Percentiles rank a stretch among this genome's conserved stretches.
These are phyloP conservation scores for Cryptocheilus praepositus DNA, from an alignment of 2,888 invertebrate genomes.

Conservation along the genomic window DNA sequence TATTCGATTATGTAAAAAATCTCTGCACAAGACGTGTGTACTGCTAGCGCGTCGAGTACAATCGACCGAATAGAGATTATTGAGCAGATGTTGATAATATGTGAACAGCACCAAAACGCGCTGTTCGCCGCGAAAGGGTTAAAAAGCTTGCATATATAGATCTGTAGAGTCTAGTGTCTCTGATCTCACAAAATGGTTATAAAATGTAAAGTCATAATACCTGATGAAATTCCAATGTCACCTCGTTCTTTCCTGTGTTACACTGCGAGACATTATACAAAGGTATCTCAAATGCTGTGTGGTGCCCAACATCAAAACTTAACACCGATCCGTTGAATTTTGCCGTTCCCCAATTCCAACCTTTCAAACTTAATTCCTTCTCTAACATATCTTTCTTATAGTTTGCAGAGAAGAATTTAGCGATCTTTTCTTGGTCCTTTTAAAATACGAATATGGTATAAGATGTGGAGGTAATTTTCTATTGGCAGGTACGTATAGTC, in stretches of 20 bases:
- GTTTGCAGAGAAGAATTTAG: slow-evolving; percentile 89
- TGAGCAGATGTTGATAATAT: no score
- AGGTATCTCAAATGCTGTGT: slow-evolving; percentile 96
- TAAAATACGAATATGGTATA: slow-evolving; percentile 4
- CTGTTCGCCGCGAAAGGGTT: no score
- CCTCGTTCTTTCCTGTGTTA: slow-evolving; percentile 97
- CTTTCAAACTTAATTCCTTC: slow-evolving; percentile 94
- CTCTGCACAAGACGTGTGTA: no score
- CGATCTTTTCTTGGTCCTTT: slow-evolving; percentile 94
- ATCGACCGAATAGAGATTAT: no score
- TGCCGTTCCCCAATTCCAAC: slow-evolving; percentile 99
- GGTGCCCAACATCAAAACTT: slow-evolving; percentile 88
- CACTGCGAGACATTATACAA: slow-evolving; percentile 97
- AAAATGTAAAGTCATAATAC: slow-evolving; percentile 70
- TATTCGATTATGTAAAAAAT: no score
- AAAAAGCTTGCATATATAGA: no score
- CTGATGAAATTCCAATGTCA: slow-evolving; percentile 98
- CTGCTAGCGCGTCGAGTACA: no score
- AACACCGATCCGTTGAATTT: slow-evolving; percentile 92
- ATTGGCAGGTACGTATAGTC: neutral
- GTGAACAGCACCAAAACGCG: no score
- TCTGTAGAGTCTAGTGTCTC: no score
- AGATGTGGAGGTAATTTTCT: slow-evolving; percentile 17
- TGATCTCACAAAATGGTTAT: no score
- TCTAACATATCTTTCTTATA: slow-evolving; percentile 92